These are phyloP conservation scores for Ailuropoda melanoleuca DNA, from an alignment of 2,113 vertebrate genomes.

Conservation along the genomic window DNA sequence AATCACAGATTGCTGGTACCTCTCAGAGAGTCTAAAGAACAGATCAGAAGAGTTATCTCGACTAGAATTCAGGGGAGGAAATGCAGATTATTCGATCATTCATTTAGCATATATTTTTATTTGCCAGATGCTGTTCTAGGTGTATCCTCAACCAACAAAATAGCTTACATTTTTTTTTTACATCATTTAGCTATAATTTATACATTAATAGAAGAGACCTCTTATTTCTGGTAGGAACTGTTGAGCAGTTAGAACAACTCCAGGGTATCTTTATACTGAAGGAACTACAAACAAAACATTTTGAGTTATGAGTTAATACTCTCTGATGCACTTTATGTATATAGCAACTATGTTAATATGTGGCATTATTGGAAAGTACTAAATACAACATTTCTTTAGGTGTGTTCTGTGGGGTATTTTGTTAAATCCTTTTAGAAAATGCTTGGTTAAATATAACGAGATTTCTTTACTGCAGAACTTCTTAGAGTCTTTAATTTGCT, in stretches of 20 bases:
- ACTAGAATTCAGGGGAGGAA: background rate
- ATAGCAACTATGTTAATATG: background rate
- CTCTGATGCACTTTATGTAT: background rate
- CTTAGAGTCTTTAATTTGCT: background rate
- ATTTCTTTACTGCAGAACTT: background rate
- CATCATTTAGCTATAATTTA: background rate
- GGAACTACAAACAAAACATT: background rate
- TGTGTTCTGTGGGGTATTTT: background rate
- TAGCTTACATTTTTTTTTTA: background rate
- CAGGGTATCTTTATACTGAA: background rate
- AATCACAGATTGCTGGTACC: background rate
- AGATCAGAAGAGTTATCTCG: background rate
- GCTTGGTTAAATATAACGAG: background rate
- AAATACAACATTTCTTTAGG: background rate
- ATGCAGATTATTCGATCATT: background rate
- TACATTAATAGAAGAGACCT: background rate
- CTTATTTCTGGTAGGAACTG: background rate
- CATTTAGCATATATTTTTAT: background rate
- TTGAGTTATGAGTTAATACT: background rate
- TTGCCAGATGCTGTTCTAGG: background rate
- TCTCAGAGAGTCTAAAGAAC: background rate
- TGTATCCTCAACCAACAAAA: background rate
- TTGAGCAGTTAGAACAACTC: background rate
- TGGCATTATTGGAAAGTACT: background rate
- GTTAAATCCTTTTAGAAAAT: background rate